Evolutionary conservation across 2,888 invertebrate species (phyloP).

Genomic region (Phlogophora meticulosa): DNA sequence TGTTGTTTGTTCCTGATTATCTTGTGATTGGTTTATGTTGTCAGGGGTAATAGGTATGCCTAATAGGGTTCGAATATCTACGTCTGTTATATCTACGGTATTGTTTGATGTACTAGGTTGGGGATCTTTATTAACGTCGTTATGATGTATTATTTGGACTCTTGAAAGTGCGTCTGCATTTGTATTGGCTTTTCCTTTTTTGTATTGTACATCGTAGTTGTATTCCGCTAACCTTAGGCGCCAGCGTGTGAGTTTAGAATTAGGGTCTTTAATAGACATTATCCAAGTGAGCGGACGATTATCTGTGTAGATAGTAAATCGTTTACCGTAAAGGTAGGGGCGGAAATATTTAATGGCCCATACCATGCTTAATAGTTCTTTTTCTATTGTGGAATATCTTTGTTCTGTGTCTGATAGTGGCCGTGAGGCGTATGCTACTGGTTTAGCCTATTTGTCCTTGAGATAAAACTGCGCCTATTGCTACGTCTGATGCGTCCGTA

Average conservation of each 20-base stretch:
- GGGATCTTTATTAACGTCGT: too few species aligned
- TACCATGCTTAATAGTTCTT: conserved; percentile 66
- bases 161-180: too few species aligned
- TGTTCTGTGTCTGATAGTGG: conserved; percentile 63
- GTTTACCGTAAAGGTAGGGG: conserved; percentile 73
- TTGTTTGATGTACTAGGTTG: too few species aligned
- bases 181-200: conserved; percentile 59
- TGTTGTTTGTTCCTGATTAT: not conserved
- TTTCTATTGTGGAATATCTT: conserved; percentile 69
- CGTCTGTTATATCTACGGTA: too few species aligned
- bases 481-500: conserved; percentile 67
- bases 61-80: conserved; percentile 2
- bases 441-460: conserved; percentile 57
- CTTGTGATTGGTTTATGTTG: not conserved
- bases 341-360: conserved; percentile 67
- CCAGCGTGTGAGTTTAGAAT: too few species aligned
- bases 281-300: conserved; percentile 76
- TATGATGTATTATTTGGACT: too few species aligned
- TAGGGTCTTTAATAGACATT: conserved; percentile 49
- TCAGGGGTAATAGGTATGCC: conserved; percentile 2
- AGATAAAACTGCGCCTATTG: conserved; percentile 66
- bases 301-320: conserved; percentile 77
- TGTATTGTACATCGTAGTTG: conserved; percentile 50
- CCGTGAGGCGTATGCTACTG: conserved; percentile 27
- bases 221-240: too few species aligned